Percentiles rank a stretch among this genome's conserved stretches.
These are phyloP conservation scores for Clarias macrocephalus DNA, from an alignment of 2,113 vertebrate genomes.

Conservation along the genomic window DNA sequence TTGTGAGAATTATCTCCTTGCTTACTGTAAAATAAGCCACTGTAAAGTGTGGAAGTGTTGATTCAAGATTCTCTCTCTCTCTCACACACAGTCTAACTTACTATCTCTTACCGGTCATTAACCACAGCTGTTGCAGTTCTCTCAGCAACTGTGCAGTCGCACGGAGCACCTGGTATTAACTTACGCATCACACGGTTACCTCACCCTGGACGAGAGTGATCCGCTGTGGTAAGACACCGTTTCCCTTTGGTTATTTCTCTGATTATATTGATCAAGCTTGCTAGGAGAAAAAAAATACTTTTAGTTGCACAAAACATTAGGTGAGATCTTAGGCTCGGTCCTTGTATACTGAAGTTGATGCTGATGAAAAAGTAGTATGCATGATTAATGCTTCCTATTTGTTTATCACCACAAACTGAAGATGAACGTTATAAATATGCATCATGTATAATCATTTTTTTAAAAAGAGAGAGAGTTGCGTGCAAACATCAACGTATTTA, in stretches of 20 bases:
- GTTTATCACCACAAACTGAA: background rate
- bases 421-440: background rate
- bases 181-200: constrained; percentile 67
- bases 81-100: background rate
- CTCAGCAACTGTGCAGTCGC: constrained; percentile 78
- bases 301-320: background rate
- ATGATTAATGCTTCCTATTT: background rate
- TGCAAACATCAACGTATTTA: too few relatives aligned
- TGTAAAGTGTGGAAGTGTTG: too few relatives aligned
- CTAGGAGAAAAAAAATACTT: background rate
- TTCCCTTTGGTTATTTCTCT: background rate
- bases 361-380: background rate
- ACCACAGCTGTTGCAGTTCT: constrained; percentile 76
- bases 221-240: constrained; percentile 69
- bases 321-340: background rate
- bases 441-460: too few relatives aligned
- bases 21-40: too few relatives aligned
- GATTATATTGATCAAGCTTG: too few relatives aligned
- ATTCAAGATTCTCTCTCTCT: too few relatives aligned
- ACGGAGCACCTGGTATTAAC: constrained; percentile 79
- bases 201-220: constrained; percentile 75
- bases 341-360: background rate
- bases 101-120: background rate
- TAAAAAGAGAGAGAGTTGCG: too few relatives aligned
- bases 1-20: too few relatives aligned